These are phyloP conservation scores for Cassiopea andromeda DNA, from an alignment of 30 jellyfish, hydroid and myxozoan species.

Conservation along the genomic window DNA sequence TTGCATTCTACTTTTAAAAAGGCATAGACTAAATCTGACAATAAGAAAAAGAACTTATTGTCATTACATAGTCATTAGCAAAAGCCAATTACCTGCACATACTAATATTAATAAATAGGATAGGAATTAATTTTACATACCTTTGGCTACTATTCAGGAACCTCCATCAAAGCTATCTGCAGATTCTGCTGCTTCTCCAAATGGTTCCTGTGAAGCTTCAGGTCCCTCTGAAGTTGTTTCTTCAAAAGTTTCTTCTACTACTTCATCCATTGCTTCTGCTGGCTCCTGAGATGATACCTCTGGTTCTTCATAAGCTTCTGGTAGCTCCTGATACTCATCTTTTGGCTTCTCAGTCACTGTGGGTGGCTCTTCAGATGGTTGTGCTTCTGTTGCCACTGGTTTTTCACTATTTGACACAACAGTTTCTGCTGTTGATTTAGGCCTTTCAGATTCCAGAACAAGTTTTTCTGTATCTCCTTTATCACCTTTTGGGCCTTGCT, in stretches of 20 bases:
- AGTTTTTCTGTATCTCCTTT: conserved; percentile 29
- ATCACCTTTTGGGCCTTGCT: conserved; percentile 23
- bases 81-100: too few relatives aligned
- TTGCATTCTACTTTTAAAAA: too few relatives aligned
- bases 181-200: conserved; percentile 34
- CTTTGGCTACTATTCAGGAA: not conserved
- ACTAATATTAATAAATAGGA: too few relatives aligned
- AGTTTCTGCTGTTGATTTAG: conserved; percentile 6
- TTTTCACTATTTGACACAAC: not conserved
- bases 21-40: too few relatives aligned
- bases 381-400: conserved; percentile 25
- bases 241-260: conserved; percentile 21
- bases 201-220: conserved; percentile 47
- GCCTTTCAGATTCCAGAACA: conserved; percentile 10
- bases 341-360: conserved; percentile 33
- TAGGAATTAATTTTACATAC: too few relatives aligned
- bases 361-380: conserved; percentile 32
- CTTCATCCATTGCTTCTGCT: conserved; percentile 18
- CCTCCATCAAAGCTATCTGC: conserved; percentile 5
- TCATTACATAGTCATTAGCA: too few relatives aligned
- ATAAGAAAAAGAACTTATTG: too few relatives aligned
- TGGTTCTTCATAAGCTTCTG: conserved; percentile 13
- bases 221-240: conserved; percentile 49
- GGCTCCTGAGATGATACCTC: conserved; percentile 31
- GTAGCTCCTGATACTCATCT: conserved; percentile 29